Evolutionary conservation across 2,797 vertebrate species (phyloP), one percentile per base, ranked within the genome.

Genomic region (Catharus ustulatus): DNA sequence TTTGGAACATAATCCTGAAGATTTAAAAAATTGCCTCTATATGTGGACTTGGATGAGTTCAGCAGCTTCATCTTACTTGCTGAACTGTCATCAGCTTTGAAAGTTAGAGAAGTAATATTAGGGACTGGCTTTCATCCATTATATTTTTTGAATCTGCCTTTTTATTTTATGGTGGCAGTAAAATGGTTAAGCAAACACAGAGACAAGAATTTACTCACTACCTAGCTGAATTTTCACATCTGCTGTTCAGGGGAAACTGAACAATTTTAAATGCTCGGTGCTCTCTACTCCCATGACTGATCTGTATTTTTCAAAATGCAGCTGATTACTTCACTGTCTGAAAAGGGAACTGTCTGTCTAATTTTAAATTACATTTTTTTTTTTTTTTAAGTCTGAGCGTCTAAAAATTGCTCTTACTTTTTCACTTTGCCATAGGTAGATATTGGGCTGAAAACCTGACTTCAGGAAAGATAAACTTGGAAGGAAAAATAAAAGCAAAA

Each of bases 271-370:
- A 84, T 69, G 71, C n/a, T 15, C 8, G 8, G 12, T 89, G 57
- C 68, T 71, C 16, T 8, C 52, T 71, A 45, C 64, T 87, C 15
- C 71, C 1, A 0, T 87, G 68, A 42, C 86, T 84, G 59, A 40
- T 90, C 48, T 74, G 48, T 84, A 16, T 84, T 91, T 94, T 90
- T 90, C 67, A 87, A 79, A 93, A 90, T 82, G 55, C 63, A 82
- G 42, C 74, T 67, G 84, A 89, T 94, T 93, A 67, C 81, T 91
- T 91, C 67, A 30, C 63, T 73, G 51, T 54, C 80, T 90, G 72
- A 79, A 73, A 75, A 87, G 63, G 54, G 67, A 93, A 43, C 71
- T 75, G 58, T 57, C 55, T 89, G 26, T 58, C 73, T 95, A 86
- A 90, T 93, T 95, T 90, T 57, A 91, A 91, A 87, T 94, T 73